These are phyloP conservation scores for Fopius arisanus DNA, from an alignment of 1,140 invertebrate genomes.

Conservation along the genomic window DNA sequence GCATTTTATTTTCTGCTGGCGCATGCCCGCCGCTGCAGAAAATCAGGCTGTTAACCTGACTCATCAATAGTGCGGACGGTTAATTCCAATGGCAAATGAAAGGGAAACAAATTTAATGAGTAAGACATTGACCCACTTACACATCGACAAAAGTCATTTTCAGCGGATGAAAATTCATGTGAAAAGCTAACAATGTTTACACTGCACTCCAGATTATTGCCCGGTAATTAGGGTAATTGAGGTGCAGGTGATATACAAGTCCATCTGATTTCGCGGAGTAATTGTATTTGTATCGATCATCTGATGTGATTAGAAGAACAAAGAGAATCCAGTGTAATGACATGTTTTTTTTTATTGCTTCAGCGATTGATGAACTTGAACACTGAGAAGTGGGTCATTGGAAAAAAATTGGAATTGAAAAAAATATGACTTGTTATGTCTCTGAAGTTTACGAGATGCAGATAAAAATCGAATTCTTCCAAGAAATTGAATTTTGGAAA, in stretches of 20 bases:
- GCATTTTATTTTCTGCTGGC: neutral
- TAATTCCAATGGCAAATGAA: constrained; percentile 20
- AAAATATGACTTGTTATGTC: too few species aligned
- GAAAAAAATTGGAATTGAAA: too few species aligned
- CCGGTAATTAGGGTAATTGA: neutral
- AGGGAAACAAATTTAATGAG: constrained; percentile 1
- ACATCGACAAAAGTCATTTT: constrained; percentile 19
- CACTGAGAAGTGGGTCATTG: too few species aligned
- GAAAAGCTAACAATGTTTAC: neutral
- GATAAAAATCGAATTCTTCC: too few species aligned
- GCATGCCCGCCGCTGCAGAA: neutral
- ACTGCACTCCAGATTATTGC: neutral
- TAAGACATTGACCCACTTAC: constrained; percentile 20
- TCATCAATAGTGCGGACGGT: constrained; percentile 31
- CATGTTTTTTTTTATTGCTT: neutral
- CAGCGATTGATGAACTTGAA: neutral
- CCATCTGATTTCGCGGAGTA: neutral
- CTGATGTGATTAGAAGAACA: neutral
- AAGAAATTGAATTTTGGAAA: too few species aligned
- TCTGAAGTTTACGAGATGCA: too few species aligned
- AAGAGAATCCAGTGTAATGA: too few species aligned
- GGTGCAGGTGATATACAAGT: neutral
- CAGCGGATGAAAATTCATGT: neutral
- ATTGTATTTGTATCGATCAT: neutral
- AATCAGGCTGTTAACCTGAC: constrained; percentile 23